Base-by-base conservation (phyloP, 2,797 vertebrate species). In the Borostomias antarcticus region DNA sequence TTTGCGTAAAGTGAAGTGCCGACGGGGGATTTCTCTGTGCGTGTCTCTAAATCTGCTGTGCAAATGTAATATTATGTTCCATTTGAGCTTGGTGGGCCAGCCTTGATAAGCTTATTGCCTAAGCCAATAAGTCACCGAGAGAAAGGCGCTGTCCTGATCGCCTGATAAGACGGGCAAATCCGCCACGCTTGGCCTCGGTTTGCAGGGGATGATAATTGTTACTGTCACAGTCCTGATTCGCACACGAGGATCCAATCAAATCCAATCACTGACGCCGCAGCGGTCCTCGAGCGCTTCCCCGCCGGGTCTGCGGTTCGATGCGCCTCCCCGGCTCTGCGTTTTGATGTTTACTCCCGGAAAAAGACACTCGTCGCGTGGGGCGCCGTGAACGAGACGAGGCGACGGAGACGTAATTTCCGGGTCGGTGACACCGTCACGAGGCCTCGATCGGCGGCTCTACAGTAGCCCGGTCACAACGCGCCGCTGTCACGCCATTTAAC, bases 131-230 rank as follows among this genome's bases (percentile, higher is more conserved):
- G 77, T 79, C 71, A 84, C 79, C 82, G 0, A 68, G 82, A 82
- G 82, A 76, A 83, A 80, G 82, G 77, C 79, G 62, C 75, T 82
- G 85, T 86, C 75, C 78, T 79, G 88, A 89, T 86, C 76, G 81
- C 82, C 80, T 79, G 89, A 90, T 90, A 87, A 85, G 79, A 88
- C 80, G 79, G 64, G 15, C 72, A 76, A 85, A 83, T 79, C 85
- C 79, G 76, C 84, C 82, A 74, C 74, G 62, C 58, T 61, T 62
- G 63, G 77, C 64, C 51, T 15, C 13, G 15, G 0, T 68, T 64
- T 74, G 66, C 50, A 21, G 30, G n/a, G 37, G 72, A 80, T 64
- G 72, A 80, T 81, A 85, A 85, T 85, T 74, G 82, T 78, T 60
- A 28, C 72, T 72, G 83, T 89, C 85, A 82, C 81, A 76, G 72